Percentiles rank a stretch among this genome's conserved stretches.
Evolutionary conservation across 2,888 invertebrate species (phyloP).

Genomic region (Parasteatoda lunata): DNA sequence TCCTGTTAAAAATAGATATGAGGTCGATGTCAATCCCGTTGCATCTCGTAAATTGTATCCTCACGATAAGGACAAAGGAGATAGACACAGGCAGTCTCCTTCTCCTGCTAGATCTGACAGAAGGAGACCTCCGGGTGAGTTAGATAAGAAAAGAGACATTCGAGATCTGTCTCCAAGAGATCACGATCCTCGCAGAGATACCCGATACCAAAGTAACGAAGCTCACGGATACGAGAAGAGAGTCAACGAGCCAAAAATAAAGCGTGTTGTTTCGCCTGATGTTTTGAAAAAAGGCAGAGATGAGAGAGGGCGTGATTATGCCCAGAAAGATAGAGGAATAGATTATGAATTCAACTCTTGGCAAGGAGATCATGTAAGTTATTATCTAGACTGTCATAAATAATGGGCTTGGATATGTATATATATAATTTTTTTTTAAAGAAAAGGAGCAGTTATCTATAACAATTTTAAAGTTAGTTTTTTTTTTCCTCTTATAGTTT

Average conservation of each 20-base stretch:
- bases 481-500: background rate
- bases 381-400: background rate
- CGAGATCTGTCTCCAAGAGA: slow-evolving; percentile 44
- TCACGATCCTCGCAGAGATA: slow-evolving; percentile 42
- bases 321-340: slow-evolving; percentile 38
- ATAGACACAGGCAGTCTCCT: slow-evolving; percentile 27
- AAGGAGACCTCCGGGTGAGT: slow-evolving; percentile 23
- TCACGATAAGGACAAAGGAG: slow-evolving; percentile 44
- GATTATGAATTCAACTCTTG: slow-evolving; percentile 55
- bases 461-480: background rate
- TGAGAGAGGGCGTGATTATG: slow-evolving; percentile 49
- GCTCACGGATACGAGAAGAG: slow-evolving; percentile 49
- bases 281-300: slow-evolving; percentile 49
- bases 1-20: slow-evolving; percentile 48
- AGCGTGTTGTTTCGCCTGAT: slow-evolving; percentile 50
- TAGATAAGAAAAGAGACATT: slow-evolving; percentile 53
- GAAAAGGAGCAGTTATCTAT: background rate
- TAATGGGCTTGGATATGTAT: background rate
- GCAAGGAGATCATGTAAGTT: slow-evolving; percentile 62
- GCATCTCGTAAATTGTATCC: slow-evolving; percentile 39
- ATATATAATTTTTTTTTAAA: background rate
- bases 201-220: slow-evolving; percentile 30
- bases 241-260: slow-evolving; percentile 32
- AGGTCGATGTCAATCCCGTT: slow-evolving; percentile 13
- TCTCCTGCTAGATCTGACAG: slow-evolving; percentile 48